Evolutionary conservation across 2,888 invertebrate genomes (phyloP), one percentile per base, ranked within the genome.

Genomic region (Dusona sp.): DNA sequence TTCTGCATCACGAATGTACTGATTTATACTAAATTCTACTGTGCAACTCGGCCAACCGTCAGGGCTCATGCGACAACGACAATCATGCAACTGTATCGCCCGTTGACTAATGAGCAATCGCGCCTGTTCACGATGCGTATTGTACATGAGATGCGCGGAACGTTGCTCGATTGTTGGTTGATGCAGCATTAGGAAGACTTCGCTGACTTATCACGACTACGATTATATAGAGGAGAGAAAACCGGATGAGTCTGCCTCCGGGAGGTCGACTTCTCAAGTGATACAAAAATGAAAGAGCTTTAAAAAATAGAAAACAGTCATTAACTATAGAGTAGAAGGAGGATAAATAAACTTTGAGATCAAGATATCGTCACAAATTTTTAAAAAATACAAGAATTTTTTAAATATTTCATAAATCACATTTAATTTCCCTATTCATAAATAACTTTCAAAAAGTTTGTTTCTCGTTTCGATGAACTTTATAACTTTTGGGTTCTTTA

Each of bases 51-150:
- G 16, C 3, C 70, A 19, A 54, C 42, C 45, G 33, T 57, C 48
- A 36, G 67, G 57, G 36, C 25, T 33, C 73, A 9, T 61, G 42
- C 79, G 38, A 79, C 83, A 54, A 74, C 51, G 64, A 54, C 64
- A 36, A 57, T 45, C 61, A 48, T 67, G 77, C 90, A 92, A 91
- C 91, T 91, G 91, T 92, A 92, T 92, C 92, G 91, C 91, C 90
- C 90, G 88, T 88, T 92, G 92, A 92, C 92, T 92, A 92, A 92
- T 92, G 92, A 92, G 92, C 89, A 91, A 90, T 92, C 92, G 92
- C 91, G 90, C 80, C 57, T 75, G 75, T 80, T 73, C 87, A 72
- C 61, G 77, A 72, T 72, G 72, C 79, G 82, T 87, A 85, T 87
- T 79, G 78, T 79, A 74, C 73, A 61, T 42, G 68, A 61, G 75